phyloP scores from a whole-genome alignment of 1,140 invertebrate species.

The Gonioctena quinquepunctata region DNA sequence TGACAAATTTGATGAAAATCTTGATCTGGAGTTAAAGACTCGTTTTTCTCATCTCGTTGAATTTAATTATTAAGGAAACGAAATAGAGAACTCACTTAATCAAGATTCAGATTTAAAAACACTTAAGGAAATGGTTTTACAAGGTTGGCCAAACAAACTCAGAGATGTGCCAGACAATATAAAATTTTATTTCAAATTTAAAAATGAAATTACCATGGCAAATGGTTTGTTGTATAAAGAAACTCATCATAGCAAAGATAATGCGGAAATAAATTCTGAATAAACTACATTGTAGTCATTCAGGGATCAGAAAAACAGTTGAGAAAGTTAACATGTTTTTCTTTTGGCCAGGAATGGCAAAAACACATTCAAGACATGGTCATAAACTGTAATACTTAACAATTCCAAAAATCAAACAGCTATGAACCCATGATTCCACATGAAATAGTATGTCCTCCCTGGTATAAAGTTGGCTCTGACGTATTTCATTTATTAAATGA shows the following conservation, averaged over 20 bases:
- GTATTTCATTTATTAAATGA: constrained; percentile 49
- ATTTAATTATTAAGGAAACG: background rate
- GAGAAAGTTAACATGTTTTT: constrained; percentile 20
- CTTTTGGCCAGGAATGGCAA: constrained; percentile 26
- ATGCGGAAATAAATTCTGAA: constrained; percentile 26
- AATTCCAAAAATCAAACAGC: background rate
- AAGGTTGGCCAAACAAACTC: constrained; percentile 52
- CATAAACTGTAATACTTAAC: background rate
- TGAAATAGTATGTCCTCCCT: constrained; percentile 41
- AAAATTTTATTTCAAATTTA: constrained; percentile 1
- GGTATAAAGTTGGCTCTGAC: constrained; percentile 47
- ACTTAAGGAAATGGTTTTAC: constrained; percentile 33
- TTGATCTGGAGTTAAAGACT: background rate
- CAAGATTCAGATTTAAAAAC: constrained; percentile 39
- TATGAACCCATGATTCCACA: constrained; percentile 45
- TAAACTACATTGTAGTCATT: constrained; percentile 32
- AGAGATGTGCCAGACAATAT: background rate
- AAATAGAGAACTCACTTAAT: constrained; percentile 33
- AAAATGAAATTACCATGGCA: background rate
- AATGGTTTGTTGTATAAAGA: too few species aligned
- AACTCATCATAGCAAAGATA: too few species aligned
- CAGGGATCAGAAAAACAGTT: constrained; percentile 25
- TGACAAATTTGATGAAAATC: constrained; percentile 4
- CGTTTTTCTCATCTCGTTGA: background rate
- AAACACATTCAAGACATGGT: constrained; percentile 15